Base-by-base conservation (phyloP, 1,140 invertebrate genomes). In the Zophobas morio region DNA sequence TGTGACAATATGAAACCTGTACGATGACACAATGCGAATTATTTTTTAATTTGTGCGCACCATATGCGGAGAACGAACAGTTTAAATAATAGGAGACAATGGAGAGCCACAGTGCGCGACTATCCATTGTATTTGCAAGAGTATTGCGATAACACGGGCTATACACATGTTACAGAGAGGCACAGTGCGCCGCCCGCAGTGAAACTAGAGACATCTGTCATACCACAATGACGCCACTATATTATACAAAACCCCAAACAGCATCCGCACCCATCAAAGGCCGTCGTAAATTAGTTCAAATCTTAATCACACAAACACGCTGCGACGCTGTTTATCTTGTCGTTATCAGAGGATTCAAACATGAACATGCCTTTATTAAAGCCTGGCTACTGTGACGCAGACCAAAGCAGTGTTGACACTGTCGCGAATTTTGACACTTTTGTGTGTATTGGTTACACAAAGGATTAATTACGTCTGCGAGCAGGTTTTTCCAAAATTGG, bases 201-300 rank as follows among this genome's bases (percentile, higher is more conserved):
- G 71, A 73, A 73, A 73, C 71, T 73, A 56, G 71, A 73, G 71
- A 73, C 71, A 73, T 73, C 71, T 73, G 71, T 73, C 71, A 73
- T 73, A 51, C 71, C 71, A 73, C 71, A 73, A 73, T 73, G 54
- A 73, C 71, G 71, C 71, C 71, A 73, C 71, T 73, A 56, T 73
- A 73, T 73, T 73, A 73, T 53, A 73, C 71, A 73, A 73, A 56
- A 73, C 71, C 71, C 71, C 71, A 73, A 73, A 73, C 71, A 73
- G 49, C 71, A 73, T 73, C 71, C 71, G 54, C 63, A 66, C 60
- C 71, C 71, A 73, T 73, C 71, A 73, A 73, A 73, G 71, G 71
- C 49, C 71, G 49, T 73, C 49, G 71, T 73, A 73, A 73, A 73
- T 73, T 73, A 73, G 71, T 54, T 56, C 71, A 73, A 73, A 73